Base-by-base conservation (phyloP, 2,113 vertebrate species). In the Myodes glareolus region DNA sequence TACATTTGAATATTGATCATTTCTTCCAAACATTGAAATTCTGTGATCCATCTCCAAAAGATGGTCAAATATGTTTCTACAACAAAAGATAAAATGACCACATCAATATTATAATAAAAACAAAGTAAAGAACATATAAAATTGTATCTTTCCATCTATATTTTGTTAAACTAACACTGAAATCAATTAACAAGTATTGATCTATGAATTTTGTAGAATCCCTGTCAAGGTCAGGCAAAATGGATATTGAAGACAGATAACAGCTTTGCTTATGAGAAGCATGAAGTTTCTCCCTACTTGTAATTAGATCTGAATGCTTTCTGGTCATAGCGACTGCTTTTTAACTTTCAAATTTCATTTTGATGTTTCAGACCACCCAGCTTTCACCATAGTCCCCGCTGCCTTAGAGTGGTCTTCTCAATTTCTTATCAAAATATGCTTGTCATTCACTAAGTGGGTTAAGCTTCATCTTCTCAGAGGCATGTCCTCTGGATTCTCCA, bases 381-480 rank as follows among this genome's bases (percentile, higher is more conserved):
- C 45, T 52, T 91, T 85, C 72, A 85, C 27, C 6, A 10, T 7
- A 61, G 17, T 58, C 8, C 13, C 19, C 55, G 90, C 29, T 52
- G 23, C 27, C 63, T 50, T 25, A 14, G 58, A 47, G 9, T 36
- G n/a, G 3, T 23, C 3, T 47, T 92, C 27, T 68, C 33, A 9
- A 58, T 87, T 75, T 91, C 82, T 93, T 94, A 33, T 39, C 33
- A 76, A 72, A 94, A 58, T 91, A 45, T 87, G 33, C 7, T 90
- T 17, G 75, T 13, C 52, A 68, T 70, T 90, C 23, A 92, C 88
- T 27, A 47, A 8, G 80, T 1, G 67, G 5, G 8, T 27, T 36
- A 87, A 58, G 16, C 1, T 85, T 47, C 27, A 55, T 81, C 39
- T 91, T 68, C 27, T 77, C 1, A n/a, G 36, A 31, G n/a, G 45